Evolutionary conservation across 2,797 vertebrate species (phyloP).

Genomic region (Chelmon rostratus): DNA sequence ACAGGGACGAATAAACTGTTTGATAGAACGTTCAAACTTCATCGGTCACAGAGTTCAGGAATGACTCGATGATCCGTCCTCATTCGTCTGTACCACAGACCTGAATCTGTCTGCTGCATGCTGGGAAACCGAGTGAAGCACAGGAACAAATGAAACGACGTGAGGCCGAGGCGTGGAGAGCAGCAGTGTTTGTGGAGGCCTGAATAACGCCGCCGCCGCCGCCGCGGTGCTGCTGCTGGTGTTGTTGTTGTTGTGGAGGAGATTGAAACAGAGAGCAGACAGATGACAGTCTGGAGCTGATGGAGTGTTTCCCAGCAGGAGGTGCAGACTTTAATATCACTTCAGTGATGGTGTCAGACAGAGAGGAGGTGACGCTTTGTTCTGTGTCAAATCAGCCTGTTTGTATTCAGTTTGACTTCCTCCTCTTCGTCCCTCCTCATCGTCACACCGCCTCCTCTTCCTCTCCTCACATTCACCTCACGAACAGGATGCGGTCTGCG

Average conservation of each 20-base stretch:
- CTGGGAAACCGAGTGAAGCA: too few species aligned
- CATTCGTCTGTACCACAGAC: too few species aligned
- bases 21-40: too few species aligned
- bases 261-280: constrained; percentile 42
- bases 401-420: constrained; percentile 14
- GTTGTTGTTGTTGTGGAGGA: constrained; percentile 5
- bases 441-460: neutral
- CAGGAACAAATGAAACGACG: too few species aligned
- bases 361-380: neutral
- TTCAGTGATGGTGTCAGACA: neutral
- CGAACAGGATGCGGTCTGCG: too few species aligned
- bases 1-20: too few species aligned
- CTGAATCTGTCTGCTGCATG: too few species aligned
- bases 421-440: constrained; percentile 3
- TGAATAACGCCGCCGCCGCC: too few species aligned
- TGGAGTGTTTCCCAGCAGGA: constrained; percentile 55
- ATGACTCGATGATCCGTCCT: too few species aligned
- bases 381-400: constrained; percentile 11
- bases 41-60: too few species aligned
- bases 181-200: too few species aligned
- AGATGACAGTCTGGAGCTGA: constrained; percentile 41
- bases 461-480: neutral
- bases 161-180: too few species aligned
- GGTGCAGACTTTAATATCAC: constrained; percentile 21
- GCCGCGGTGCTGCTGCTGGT: neutral